These are phyloP conservation scores for Eilema depressum DNA, from an alignment of 2,888 invertebrate species.

Conservation along the genomic window DNA sequence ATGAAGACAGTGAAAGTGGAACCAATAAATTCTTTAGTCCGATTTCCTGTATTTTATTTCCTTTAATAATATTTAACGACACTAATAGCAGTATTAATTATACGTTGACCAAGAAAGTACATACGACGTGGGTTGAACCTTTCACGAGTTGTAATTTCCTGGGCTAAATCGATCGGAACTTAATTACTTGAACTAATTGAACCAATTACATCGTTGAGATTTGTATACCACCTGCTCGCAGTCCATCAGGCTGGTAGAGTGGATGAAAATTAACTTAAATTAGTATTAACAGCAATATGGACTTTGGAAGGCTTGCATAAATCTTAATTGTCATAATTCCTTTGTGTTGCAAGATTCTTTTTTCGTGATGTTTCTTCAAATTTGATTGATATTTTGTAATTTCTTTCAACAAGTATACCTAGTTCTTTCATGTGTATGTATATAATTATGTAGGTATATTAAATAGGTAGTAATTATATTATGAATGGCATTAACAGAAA, in stretches of 20 bases:
- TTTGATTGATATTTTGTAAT: neutral
- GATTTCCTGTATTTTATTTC: neutral
- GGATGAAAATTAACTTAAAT: neutral
- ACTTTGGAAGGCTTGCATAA: neutral
- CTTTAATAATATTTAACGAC: neutral
- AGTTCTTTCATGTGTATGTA: neutral
- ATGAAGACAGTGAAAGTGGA: slow-evolving; percentile 6
- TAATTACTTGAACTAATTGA: slow-evolving; percentile 36
- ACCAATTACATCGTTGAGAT: slow-evolving; percentile 31
- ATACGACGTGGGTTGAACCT: slow-evolving; percentile 4
- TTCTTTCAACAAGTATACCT: neutral
- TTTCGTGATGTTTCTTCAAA: neutral
- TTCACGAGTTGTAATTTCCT: slow-evolving; percentile 15
- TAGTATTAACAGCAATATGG: neutral
- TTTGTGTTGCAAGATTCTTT: neutral
- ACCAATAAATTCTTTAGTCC: slow-evolving; percentile 4
- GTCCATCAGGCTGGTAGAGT: slow-evolving; percentile 13
- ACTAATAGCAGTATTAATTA: slow-evolving; percentile 3
- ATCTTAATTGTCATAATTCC: neutral
- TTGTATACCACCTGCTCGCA: slow-evolving; percentile 8
- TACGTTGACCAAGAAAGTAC: slow-evolving; percentile 2
- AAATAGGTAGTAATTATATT: slow-evolving; percentile 10
- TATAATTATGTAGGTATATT: neutral
- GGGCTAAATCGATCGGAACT: slow-evolving; percentile 28
- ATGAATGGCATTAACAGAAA: slow-evolving; percentile 23